A percentile compares a stretch with the other conserved stretches of the same genome.
Conservation (phyloP, 2,113 vertebrate species). For the Chaenocephalus aceratus region DNA sequence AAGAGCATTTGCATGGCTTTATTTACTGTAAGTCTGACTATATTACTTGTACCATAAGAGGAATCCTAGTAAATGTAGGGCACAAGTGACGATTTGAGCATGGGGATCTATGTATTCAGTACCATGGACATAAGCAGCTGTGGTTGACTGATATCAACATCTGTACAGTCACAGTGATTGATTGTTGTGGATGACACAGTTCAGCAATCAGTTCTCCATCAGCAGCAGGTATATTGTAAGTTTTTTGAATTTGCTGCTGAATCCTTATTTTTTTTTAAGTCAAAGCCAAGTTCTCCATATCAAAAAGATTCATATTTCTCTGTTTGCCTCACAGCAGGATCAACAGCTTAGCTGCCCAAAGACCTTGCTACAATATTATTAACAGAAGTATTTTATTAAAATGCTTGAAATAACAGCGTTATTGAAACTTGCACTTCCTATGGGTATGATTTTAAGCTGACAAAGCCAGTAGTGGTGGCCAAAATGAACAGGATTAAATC, state of each 20-base stretch:
- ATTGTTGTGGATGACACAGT: constrained; percentile 1
- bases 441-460: constrained; percentile 36
- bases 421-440: constrained; percentile 3
- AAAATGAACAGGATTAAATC: constrained; percentile 43
- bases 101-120: constrained; percentile 23
- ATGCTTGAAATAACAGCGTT: constrained; percentile 24
- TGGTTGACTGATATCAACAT: constrained; percentile 52
- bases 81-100: constrained; percentile 17
- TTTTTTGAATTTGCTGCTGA: constrained; percentile 5
- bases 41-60: background rate
- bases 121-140: constrained; percentile 30
- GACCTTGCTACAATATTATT: background rate
- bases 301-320: constrained; percentile 13
- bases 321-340: constrained; percentile 4
- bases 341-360: background rate
- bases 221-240: background rate
- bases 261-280: background rate
- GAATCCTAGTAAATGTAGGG: constrained; percentile 16
- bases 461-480: constrained; percentile 27
- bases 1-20: constrained; percentile 9
- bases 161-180: constrained; percentile 17
- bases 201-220: background rate
- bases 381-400: constrained; percentile 26
- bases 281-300: background rate
- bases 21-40: background rate